Evolutionary conservation across 2,113 vertebrate genomes (phyloP).

Genomic region (Irena cyanogastra): DNA sequence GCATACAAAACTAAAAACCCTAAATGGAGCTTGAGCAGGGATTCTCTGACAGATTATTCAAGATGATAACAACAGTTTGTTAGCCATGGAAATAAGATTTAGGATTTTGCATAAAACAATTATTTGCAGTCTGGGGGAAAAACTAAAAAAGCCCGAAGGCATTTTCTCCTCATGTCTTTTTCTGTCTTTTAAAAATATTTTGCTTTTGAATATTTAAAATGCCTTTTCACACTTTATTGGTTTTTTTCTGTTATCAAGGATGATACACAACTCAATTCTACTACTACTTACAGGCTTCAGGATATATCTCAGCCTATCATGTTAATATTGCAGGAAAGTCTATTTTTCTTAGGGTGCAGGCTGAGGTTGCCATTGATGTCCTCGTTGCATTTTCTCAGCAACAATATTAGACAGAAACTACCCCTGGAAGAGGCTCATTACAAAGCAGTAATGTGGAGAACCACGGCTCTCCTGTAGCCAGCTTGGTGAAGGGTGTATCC

Average conservation of each 20-base stretch:
- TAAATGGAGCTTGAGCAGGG: conserved; percentile 2
- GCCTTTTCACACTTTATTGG: background rate
- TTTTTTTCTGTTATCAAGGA: background rate
- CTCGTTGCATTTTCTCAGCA: background rate
- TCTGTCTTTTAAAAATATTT: background rate
- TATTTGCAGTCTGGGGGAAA: background rate
- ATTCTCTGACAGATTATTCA: conserved; percentile 21
- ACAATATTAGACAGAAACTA: background rate
- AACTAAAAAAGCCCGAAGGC: background rate
- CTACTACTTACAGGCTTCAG: background rate
- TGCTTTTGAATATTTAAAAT: conserved; percentile 42
- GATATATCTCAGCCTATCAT: background rate
- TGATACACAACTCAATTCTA: background rate
- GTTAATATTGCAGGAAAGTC: background rate
- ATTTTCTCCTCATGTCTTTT: background rate
- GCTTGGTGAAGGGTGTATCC: background rate
- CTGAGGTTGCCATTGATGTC: background rate
- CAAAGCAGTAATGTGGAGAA: background rate
- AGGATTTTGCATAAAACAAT: background rate
- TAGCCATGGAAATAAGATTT: conserved; percentile 19
- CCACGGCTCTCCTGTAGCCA: background rate
- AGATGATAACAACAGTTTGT: conserved; percentile 1
- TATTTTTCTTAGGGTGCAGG: background rate
- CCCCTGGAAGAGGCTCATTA: background rate
- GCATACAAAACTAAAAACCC: conserved; percentile 31